Base-by-base conservation (phyloP, 2,113 vertebrate species). In the Galemys pyrenaicus region DNA sequence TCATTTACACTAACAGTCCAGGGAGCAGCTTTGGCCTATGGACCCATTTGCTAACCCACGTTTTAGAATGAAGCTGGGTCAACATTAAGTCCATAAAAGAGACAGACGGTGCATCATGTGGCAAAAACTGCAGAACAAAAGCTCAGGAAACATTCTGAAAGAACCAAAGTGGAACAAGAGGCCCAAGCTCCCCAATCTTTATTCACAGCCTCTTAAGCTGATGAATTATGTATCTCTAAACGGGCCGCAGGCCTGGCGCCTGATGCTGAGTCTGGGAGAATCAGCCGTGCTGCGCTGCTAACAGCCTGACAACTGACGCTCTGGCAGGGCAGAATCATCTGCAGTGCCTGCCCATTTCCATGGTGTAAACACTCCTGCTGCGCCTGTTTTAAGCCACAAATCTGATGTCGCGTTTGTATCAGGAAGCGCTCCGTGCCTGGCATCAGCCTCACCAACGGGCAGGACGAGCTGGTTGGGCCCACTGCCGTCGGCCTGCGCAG, bases 281-380 rank as follows among this genome's bases (percentile, higher is more conserved):
- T 60, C 13, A 5, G 35, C 49, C 17, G 17, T 4, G n/a, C 65
- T 2, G 6, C 26, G 54, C 70, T 4, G 8, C 3, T 4, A 6
- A 0, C 0, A 3, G 11, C 12, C 11, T 32, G 20, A 3, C 46
- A 9, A 22, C 9, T 0, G 46, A 37, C 46, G 26, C 68, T 32
- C 64, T 16, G 37, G 56, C 10, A 0, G 1, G 6, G 37, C 30
- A 24, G 28, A 28, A 37, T 17, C 8, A 16, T 3, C 8, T 3
- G 35, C 3, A n/a, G 46, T 13, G 2, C 1, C 20, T 15, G 17
- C 37, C 0, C 0, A 28, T 30, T 41, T 4, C 60, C 51, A 0
- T 2, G n/a, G 26, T 41, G 70, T n/a, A 51, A 28, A n/a, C 3
- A 19, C 49, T 28, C 24, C 56, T 6, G 4, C 39, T 11, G 1